These are phyloP conservation scores for Bergia puertoricense DNA, from an alignment of 92 coral and sea anemone species.

Conservation along the genomic window DNA sequence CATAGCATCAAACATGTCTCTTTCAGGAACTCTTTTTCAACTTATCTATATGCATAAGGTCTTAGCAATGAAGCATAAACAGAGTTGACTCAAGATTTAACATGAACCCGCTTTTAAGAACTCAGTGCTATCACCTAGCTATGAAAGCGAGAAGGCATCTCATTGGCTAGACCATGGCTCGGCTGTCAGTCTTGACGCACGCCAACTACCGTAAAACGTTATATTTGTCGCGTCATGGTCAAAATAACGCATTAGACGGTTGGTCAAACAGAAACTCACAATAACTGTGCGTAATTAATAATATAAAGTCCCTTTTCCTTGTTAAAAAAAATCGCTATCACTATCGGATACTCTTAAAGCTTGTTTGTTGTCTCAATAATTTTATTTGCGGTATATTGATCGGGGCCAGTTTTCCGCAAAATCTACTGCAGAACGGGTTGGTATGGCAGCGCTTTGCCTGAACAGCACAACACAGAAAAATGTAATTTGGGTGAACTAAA, in stretches of 20 bases:
- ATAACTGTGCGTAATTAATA: conserved; percentile 21
- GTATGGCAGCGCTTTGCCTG: not conserved
- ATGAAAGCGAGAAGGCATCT: not conserved
- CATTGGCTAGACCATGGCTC: not conserved
- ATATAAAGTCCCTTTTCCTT: not conserved
- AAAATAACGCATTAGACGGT: conserved; percentile 19
- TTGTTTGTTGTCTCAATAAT: not conserved
- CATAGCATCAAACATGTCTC: not conserved
- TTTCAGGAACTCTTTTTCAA: not conserved
- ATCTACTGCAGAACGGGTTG: too few species aligned
- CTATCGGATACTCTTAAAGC: not conserved
- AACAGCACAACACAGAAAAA: not conserved
- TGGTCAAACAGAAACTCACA: conserved; percentile 11
- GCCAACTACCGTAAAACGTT: not conserved
- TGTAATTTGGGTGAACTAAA: not conserved
- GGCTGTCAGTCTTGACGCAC: not conserved
- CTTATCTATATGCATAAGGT: not conserved
- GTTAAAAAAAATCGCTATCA: not conserved
- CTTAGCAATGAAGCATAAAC: not conserved
- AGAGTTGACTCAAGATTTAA: not conserved
- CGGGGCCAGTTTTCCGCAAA: not conserved
- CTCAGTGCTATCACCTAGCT: not conserved
- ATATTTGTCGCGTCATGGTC: not conserved
- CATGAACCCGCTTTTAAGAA: not conserved
- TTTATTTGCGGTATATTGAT: not conserved